Evolutionary conservation across 2,888 invertebrate species (phyloP).

Genomic region (Nesidiocoris tenuis): DNA sequence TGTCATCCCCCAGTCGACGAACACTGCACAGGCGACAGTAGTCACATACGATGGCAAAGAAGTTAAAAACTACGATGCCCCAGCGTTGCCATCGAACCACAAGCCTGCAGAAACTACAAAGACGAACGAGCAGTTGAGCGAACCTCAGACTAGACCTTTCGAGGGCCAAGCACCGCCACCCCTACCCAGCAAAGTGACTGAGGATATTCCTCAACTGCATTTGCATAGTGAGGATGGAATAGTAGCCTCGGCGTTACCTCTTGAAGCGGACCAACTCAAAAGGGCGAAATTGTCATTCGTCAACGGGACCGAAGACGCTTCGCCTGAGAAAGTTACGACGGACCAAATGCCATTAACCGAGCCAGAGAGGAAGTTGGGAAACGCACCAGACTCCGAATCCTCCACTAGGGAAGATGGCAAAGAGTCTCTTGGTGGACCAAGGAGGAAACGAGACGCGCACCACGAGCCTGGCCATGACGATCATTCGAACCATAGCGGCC

Average conservation of each 20-base stretch:
- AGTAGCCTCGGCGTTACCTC: constrained; percentile 50
- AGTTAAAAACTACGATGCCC: constrained; percentile 63
- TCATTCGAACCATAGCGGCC: constrained; percentile 23
- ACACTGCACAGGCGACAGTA: constrained; percentile 56
- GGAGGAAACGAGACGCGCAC: constrained; percentile 48
- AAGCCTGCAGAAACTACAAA: constrained; percentile 21
- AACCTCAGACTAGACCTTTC: constrained; percentile 69
- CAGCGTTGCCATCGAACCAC: constrained; percentile 57
- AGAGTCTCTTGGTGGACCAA: constrained; percentile 8
- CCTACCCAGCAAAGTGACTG: constrained; percentile 52
- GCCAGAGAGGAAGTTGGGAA: neutral
- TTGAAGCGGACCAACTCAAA: constrained; percentile 56
- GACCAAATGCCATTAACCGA: no score
- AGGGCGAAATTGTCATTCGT: constrained; percentile 51
- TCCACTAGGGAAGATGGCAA: no score
- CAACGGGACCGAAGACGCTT: neutral
- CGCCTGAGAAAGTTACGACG: neutral
- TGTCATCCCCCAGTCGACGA: constrained; percentile 68
- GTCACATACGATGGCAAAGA: constrained; percentile 76
- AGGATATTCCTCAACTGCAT: constrained; percentile 49
- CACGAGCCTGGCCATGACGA: constrained; percentile 50
- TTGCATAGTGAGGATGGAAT: constrained; percentile 40
- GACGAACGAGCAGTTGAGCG: constrained; percentile 57
- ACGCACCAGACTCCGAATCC: neutral
- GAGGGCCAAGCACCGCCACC: constrained; percentile 71